Percentiles rank a stretch among this genome's conserved stretches.
Evolutionary conservation across 2,113 vertebrate genomes (phyloP).

Genomic region (Fregetta grallaria): DNA sequence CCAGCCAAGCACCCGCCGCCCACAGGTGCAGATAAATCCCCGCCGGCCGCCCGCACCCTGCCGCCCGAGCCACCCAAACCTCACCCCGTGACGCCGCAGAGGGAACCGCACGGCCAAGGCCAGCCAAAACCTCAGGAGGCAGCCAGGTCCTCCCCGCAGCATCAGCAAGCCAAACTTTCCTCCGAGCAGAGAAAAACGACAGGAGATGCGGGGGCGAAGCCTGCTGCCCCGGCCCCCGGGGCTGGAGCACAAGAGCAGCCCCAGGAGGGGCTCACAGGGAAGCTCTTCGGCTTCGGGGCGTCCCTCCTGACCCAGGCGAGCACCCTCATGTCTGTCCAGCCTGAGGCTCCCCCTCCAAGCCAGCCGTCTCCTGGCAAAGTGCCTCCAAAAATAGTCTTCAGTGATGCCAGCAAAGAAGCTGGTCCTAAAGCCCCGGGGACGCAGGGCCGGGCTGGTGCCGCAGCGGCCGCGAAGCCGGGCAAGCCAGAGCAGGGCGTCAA

Average conservation of each 20-base stretch:
- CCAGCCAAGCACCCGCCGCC: slow-evolving; percentile 71
- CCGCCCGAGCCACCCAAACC: slow-evolving; percentile 65
- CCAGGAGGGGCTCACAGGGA: slow-evolving; percentile 94
- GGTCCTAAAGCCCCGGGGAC: slow-evolving; percentile 76
- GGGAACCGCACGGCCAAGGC: slow-evolving; percentile 53
- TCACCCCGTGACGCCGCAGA: slow-evolving; percentile 68
- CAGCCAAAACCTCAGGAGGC: slow-evolving; percentile 84
- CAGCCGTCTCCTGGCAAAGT: slow-evolving; percentile 87
- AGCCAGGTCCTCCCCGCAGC: slow-evolving; percentile 79
- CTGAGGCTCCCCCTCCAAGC: slow-evolving; percentile 78
- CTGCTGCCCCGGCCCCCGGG: slow-evolving; percentile 58
- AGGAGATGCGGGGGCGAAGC: slow-evolving; percentile 81
- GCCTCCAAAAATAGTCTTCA: slow-evolving; percentile 87
- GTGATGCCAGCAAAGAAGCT: slow-evolving; percentile 83
- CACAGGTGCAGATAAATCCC: not conserved
- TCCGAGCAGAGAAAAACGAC: slow-evolving; percentile 83
- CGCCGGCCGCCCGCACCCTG: not conserved
- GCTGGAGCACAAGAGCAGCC: slow-evolving; percentile 85
- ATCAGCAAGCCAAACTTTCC: slow-evolving; percentile 77
- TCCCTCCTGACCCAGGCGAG: slow-evolving; percentile 96
- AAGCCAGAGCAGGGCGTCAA: slow-evolving; percentile 70
- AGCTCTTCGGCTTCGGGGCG: slow-evolving; percentile 94
- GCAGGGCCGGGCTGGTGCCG: slow-evolving; percentile 52
- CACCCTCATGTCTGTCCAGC: slow-evolving; percentile 92
- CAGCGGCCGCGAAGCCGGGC: slow-evolving; percentile 25